phyloP scores from a whole-genome alignment of 2,888 invertebrate genomes.

The Euclidia mi region DNA sequence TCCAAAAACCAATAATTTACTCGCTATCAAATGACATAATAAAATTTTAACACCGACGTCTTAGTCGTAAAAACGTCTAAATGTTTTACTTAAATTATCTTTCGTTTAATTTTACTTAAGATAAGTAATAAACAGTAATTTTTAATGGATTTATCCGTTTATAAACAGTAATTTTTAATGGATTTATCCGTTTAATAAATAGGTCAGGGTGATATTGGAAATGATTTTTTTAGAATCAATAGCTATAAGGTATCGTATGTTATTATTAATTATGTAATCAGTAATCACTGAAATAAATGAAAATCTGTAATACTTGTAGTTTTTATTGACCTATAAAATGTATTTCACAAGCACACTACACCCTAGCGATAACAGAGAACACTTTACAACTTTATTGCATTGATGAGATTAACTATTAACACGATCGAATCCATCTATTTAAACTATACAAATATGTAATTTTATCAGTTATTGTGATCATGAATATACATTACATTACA shows the following conservation, averaged over 20 bases:
- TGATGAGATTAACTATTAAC: no score
- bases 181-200: conserved; percentile 87
- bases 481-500: no score
- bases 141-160: no score
- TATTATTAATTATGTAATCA: conserved; percentile 89
- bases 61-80: conserved; percentile 55
- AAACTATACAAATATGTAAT: no score
- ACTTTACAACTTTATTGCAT: no score
- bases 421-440: no score
- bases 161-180: no score
- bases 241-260: conserved; percentile 88
- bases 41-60: conserved; percentile 39
- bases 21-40: conserved; percentile 50
- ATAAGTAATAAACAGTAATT: conserved; percentile 76
- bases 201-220: conserved; percentile 89
- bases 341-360: background rate
- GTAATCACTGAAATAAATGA: conserved; percentile 89
- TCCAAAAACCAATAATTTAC: conserved; percentile 36
- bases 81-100: conserved; percentile 42
- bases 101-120: conserved; percentile 54
- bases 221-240: conserved; percentile 90
- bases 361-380: no score
- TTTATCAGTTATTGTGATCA: no score
- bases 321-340: conserved; percentile 48
- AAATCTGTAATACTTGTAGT: conserved; percentile 73